A percentile compares a stretch with the other conserved stretches of the same genome.
These are phyloP conservation scores for Thamnophis sirtalis DNA, from an alignment of 2,113 vertebrate species.

Conservation along the genomic window DNA sequence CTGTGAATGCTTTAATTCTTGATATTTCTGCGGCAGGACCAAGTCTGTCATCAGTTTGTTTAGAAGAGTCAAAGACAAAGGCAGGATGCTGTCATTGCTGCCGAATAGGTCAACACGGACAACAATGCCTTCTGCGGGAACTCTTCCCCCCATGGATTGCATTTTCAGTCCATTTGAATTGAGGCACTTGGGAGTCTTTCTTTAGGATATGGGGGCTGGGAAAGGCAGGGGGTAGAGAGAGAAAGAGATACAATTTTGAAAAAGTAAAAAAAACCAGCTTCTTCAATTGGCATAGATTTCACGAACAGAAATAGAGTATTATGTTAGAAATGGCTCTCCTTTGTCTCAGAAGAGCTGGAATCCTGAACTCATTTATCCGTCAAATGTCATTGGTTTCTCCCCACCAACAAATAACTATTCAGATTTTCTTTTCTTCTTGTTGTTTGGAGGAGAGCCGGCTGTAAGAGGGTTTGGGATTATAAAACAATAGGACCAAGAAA, in stretches of 20 bases:
- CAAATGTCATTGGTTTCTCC: background rate
- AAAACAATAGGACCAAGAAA: background rate
- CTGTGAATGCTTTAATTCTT: constrained; percentile 55
- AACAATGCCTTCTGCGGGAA: constrained; percentile 52
- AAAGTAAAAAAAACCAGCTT: constrained; percentile 32
- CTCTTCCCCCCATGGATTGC: constrained; percentile 56
- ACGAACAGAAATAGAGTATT: constrained; percentile 17
- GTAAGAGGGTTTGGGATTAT: background rate
- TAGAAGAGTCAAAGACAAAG: constrained; percentile 59
- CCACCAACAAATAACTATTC: background rate
- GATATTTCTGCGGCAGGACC: constrained; percentile 43
- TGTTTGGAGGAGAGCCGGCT: background rate
- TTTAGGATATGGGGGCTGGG: constrained; percentile 46
- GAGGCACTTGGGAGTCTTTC: constrained; percentile 54
- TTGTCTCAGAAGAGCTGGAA: background rate
- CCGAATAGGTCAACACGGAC: constrained; percentile 57
- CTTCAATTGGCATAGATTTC: background rate
- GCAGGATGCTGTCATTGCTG: constrained; percentile 43
- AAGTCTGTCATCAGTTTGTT: constrained; percentile 46
- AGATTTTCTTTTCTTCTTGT: background rate
- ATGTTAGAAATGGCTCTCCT: constrained; percentile 19
- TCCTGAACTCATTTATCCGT: background rate
- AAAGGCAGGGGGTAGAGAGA: constrained; percentile 47
- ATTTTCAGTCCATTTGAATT: constrained; percentile 58
- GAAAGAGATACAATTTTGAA: constrained; percentile 13